Percentiles rank a stretch among this genome's conserved stretches.
These are phyloP conservation scores for Bryconaethiops microstoma DNA, from an alignment of 2,797 vertebrate species.

Conservation along the genomic window DNA sequence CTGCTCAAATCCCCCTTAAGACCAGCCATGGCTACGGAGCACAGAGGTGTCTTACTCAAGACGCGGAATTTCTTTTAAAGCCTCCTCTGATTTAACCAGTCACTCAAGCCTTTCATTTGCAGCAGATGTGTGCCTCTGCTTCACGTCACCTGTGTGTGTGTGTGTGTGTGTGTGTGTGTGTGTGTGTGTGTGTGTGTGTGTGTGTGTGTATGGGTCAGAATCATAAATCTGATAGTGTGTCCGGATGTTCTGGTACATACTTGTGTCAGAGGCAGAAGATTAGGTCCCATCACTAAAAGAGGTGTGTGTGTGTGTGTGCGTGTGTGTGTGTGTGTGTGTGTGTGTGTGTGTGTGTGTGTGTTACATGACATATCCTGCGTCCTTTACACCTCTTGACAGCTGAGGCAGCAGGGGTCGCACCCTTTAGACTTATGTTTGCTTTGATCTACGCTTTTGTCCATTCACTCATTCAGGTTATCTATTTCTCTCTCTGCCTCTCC, in stretches of 20 bases:
- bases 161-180: slow-evolving; percentile 1
- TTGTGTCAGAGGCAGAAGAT: slow-evolving; percentile 46
- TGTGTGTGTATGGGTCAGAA: background rate
- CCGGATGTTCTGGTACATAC: slow-evolving; percentile 35
- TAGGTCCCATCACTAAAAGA: background rate
- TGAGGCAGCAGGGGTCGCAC: slow-evolving; percentile 51
- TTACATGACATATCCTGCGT: slow-evolving; percentile 55
- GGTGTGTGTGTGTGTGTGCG: slow-evolving; percentile 23
- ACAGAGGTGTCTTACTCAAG: slow-evolving; percentile 57
- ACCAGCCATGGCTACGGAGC: slow-evolving; percentile 26
- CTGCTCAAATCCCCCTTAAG: slow-evolving; percentile 59
- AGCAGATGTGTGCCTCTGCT: slow-evolving; percentile 66
- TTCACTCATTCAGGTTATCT: slow-evolving; percentile 33
- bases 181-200: slow-evolving; percentile 34
- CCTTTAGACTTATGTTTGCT: slow-evolving; percentile 55
- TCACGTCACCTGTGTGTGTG: slow-evolving; percentile 28
- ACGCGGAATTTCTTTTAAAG: slow-evolving; percentile 76
- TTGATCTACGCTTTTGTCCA: slow-evolving; percentile 55
- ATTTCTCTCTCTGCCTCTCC: background rate
- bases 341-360: slow-evolving; percentile 27
- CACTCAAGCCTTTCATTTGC: slow-evolving; percentile 72
- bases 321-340: slow-evolving; percentile 32
- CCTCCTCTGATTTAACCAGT: slow-evolving; percentile 74
- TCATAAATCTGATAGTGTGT: slow-evolving; percentile 47
- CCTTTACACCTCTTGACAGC: slow-evolving; percentile 62